A percentile compares a stretch with the other conserved stretches of the same genome.
Evolutionary conservation across 2,113 vertebrate species (phyloP).

Genomic region (Sebastes fasciatus): DNA sequence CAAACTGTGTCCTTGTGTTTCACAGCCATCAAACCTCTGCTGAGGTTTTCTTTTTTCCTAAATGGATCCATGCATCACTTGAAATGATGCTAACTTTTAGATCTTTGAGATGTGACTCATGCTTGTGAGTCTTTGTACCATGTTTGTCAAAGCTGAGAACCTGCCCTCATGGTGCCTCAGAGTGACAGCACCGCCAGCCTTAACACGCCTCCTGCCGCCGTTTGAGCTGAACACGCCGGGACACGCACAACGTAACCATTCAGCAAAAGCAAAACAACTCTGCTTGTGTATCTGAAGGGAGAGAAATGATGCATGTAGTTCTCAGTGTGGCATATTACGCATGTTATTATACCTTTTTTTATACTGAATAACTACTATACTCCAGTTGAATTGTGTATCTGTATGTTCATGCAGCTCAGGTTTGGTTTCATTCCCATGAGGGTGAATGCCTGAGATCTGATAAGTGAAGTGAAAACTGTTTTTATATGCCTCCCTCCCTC

Average conservation of each 20-base stretch:
- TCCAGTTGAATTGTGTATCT: not conserved
- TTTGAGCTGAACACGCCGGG: conserved; percentile 47
- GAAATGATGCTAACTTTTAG: not conserved
- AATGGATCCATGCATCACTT: not conserved
- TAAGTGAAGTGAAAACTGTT: conserved; percentile 62
- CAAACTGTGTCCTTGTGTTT: not conserved
- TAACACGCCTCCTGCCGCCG: conserved; percentile 23
- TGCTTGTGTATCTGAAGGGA: conserved; percentile 34
- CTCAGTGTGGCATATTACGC: conserved; percentile 5
- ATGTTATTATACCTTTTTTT: conserved; percentile 18
- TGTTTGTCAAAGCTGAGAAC: conserved; percentile 34
- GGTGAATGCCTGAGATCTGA: conserved; percentile 56
- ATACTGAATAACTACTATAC: not conserved
- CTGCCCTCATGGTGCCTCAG: conserved; percentile 49
- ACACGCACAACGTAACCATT: conserved; percentile 53
- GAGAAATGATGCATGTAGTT: conserved; percentile 30
- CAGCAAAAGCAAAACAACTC: conserved; percentile 41
- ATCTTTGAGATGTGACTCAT: conserved; percentile 45
- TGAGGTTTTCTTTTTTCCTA: not conserved
- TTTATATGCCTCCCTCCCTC: conserved; percentile 51
- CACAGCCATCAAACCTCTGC: not conserved
- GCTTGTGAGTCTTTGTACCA: not conserved
- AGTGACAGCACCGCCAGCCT: conserved; percentile 65
- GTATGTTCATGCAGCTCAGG: conserved; percentile 19
- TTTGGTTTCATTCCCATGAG: conserved; percentile 32